Percentiles rank a stretch among this genome's conserved stretches.
Conservation (phyloP, 2,888 invertebrate genomes). For the Encarsia formosa region DNA sequence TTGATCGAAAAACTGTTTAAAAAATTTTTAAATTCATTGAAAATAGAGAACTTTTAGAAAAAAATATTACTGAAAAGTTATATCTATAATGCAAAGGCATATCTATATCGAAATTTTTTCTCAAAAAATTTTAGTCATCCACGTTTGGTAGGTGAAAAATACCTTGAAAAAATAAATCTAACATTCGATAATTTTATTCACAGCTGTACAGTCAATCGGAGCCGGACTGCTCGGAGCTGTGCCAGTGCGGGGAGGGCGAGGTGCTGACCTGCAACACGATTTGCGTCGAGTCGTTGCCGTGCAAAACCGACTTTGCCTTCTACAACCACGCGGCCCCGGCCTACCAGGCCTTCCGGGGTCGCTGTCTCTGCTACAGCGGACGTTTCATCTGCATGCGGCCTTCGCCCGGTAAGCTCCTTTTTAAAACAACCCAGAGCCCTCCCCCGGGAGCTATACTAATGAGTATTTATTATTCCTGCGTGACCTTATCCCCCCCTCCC, state of each 20-base stretch:
- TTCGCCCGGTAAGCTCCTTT: slow-evolving; percentile 60
- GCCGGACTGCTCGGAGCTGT: slow-evolving; percentile 85
- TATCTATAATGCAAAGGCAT: too few relatives aligned
- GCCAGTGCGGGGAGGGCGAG: slow-evolving; percentile 75
- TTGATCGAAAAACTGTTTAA: too few relatives aligned
- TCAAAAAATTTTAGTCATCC: too few relatives aligned
- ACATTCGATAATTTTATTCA: too few relatives aligned
- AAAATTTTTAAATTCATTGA: too few relatives aligned
- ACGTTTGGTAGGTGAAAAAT: too few relatives aligned
- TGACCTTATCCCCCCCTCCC: too few relatives aligned
- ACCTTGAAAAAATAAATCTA: too few relatives aligned
- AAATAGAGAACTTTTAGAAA: too few relatives aligned
- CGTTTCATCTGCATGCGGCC: slow-evolving; percentile 91
- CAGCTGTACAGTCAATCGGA: slow-evolving; percentile 81
- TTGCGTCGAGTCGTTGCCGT: slow-evolving; percentile 81
- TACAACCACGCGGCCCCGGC: slow-evolving; percentile 88
- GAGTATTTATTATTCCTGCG: slow-evolving; percentile 12
- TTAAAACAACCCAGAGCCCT: neutral
- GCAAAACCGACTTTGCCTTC: slow-evolving; percentile 82
- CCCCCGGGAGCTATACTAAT: slow-evolving; percentile 6
- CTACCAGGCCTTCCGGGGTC: slow-evolving; percentile 83
- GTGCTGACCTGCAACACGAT: slow-evolving; percentile 83
- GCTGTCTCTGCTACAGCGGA: slow-evolving; percentile 87
- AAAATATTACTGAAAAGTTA: too few relatives aligned
- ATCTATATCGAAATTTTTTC: too few relatives aligned